Evolutionary conservation across 2,113 vertebrate species (phyloP), one percentile per base, ranked within the genome.

Genomic region (Sciurus niger): DNA sequence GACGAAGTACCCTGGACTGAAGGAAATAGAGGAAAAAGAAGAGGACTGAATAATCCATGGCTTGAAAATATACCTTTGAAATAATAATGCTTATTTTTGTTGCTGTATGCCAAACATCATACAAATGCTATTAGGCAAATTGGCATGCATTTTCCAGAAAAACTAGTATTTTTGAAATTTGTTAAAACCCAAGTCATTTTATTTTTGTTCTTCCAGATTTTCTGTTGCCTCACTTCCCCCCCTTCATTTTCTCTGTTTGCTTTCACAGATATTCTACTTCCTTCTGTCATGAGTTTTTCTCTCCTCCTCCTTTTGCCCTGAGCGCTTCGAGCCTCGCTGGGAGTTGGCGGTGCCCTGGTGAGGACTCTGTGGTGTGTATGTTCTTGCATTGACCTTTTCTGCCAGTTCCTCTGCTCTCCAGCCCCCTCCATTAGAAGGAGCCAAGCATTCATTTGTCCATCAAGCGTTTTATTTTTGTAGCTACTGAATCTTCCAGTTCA

Each of bases 401-500:
- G 96, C 6, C n/a, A 78, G 86, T 51, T 37, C 16, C 10, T 94
- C 32, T 82, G 72, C 55, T 73, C 20, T 28, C 68, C 46, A 83
- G 83, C 22, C 73, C 93, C 94, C 95, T 76, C 89, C 43, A 30
- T 94, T 93, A 90, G 88, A 97, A 95, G 77, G 82, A 95, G 73
- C 88, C 94, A 97, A 96, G 94, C 92, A 89, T 96, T 98, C 90
- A 97, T 96, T 96, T 92, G 40, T 96, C 89, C 82, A 74, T 94
- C 85, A 96, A 96, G 34, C 0, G 24, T 95, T 94, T 97, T 98
- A 94, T 98, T 98, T 98, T 96, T 95, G 94, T 95, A 90, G 51
- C 58, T 98, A 73, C 93, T 78, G 96, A 70, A 2, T 95, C 97
- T 97, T 98, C 90, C 94, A 80, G 84, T 77, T 97, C 94, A 96